Evolutionary conservation across 2,888 invertebrate species (phyloP).

Genomic region (Epinotia brunnichana): DNA sequence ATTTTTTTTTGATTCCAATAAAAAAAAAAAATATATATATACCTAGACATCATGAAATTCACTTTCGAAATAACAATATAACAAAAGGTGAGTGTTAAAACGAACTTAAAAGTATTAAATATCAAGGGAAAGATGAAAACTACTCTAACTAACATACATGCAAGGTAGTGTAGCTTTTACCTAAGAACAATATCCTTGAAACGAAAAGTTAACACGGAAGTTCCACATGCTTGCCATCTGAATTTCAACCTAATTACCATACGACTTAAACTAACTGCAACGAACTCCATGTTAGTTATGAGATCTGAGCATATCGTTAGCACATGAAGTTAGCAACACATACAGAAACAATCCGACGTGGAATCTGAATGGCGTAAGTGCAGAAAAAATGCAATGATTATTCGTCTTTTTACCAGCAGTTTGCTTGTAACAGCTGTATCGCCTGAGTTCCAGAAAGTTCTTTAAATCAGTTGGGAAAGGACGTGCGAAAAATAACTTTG

Average conservation of each 20-base stretch:
- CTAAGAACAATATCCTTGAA: background rate
- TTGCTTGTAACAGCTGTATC: conserved; percentile 11
- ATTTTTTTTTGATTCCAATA: too few species aligned
- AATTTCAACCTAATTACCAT: conserved; percentile 25
- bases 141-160: background rate
- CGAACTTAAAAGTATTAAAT: too few species aligned
- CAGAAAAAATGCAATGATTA: background rate
- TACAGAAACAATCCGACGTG: conserved; percentile 3
- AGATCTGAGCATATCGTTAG: conserved; percentile 35
- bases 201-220: background rate
- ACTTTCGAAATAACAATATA: too few species aligned
- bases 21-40: too few species aligned
- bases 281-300: conserved; percentile 13
- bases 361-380: background rate
- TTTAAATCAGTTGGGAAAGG: conserved; percentile 6
- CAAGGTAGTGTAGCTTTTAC: background rate
- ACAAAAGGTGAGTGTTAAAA: too few species aligned
- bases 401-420: background rate
- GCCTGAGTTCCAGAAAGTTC: conserved; percentile 21
- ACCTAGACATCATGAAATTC: too few species aligned
- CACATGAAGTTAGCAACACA: conserved; percentile 16
- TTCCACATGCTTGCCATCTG: background rate
- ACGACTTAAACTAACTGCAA: conserved; percentile 20
- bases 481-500: conserved; percentile 21
- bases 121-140: too few species aligned